Base-by-base conservation (phyloP, 2,888 invertebrate species). In the Phortica magna region DNA sequence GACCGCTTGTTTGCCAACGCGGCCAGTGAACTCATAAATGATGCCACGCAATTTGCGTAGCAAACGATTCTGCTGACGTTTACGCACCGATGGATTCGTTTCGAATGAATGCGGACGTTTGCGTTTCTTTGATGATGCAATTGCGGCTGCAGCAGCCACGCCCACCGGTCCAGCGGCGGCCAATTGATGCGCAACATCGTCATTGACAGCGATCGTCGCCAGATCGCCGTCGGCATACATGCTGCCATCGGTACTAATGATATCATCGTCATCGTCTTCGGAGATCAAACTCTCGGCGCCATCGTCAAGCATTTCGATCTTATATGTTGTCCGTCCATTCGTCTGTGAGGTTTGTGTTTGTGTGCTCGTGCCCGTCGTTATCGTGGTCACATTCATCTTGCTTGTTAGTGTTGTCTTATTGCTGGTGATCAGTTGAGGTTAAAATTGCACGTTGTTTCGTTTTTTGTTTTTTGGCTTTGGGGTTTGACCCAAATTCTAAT, bases 1-100 rank as follows among this genome's bases (percentile, higher is more conserved):
- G 75, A 99, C 96, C 0, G 99, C 99, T 92, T 99, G 99, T 91
- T 99, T 98, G 0, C 99, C 99, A 75, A 99, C 98, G 84, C 98
- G 94, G 0, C 98, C 98, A 76, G 98, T 98, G 93, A 98, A 99
- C 92, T 99, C 99, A 86, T 98, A 98, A 88, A 98, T 98, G 31
- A 98, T 98, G 94, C 97, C 97, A 91, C 97, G 94, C 77, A 98
- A 93, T 93, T 97, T 97, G 81, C 97, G 94, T 76, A 98, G 93
- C 80, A 99, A 93, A 89, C 98, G 94, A 90, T 98, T 98, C 92
- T 98, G 98, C 92, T 98, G 98, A 74, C 98, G 93, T 92, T 98
- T 98, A 87, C 98, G 93, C 83, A 98, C 98, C 57, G 98, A 98
- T 2, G 98, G 98, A 93, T 98, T 98, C 74, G 98, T 98, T 93